Evolutionary conservation across 2,113 vertebrate species (phyloP), one percentile per base, ranked within the genome.

Genomic region (Neotoma lepida): DNA sequence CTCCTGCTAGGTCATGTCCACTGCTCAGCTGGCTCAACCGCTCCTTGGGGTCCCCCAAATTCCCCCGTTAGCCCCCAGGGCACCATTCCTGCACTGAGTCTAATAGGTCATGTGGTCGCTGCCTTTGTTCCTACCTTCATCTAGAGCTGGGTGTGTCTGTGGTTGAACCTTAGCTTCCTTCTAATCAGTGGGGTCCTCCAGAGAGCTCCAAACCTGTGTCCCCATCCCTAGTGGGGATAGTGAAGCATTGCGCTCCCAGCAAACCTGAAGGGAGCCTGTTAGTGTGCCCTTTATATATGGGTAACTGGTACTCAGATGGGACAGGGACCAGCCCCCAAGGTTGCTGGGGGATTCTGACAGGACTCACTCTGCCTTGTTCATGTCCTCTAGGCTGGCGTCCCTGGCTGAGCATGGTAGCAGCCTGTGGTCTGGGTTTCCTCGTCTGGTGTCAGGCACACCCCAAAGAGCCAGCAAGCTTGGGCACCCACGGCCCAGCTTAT

Each of bases 351-450:
- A 15, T 66, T 66, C 41, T 13, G 61, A 41, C 49, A 39, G 14
- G 4, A 84, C 80, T 96, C 39, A 97, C 12, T 4, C 91, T 61
- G 33, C 73, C 77, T 24, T 73, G 35, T 24, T 63, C 58, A 9
- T 86, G n/a, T 20, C 68, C 73, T 81, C 28, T 81, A 96, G 95
- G 95, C 90, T 49, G 49, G 74, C 26, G 15, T 77, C 81, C 89
- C 71, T 3, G 4, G 90, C 87, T 26, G 98, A 99, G 99, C 98
- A 99, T 99, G 99, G 99, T 99, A 96, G 98, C 98, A 95, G 98
- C 97, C 94, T 98, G 98, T 96, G 98, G 98, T 96, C 98, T 99
- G 68, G 98, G 99, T 98, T 99, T 98, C 98, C 99, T 99, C 92
- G 96, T 99, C 97, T 99, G 99, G 99, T 74, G 98, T 97, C 51